Evolutionary conservation across 2,888 invertebrate species (phyloP).

Genomic region (Iselma pallidipennis): DNA sequence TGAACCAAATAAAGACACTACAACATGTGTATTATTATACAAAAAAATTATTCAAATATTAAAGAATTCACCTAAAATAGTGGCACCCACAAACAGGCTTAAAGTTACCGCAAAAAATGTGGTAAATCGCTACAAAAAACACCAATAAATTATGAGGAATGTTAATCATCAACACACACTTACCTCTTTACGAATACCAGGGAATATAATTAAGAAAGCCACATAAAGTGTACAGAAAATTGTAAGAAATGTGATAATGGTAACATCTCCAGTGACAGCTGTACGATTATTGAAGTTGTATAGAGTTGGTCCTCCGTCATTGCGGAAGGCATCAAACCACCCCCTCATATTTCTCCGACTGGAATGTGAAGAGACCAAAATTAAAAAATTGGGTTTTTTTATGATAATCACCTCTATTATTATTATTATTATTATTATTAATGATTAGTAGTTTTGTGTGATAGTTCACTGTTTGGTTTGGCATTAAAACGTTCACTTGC

Average conservation of each 20-base stretch:
- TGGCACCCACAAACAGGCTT: conserved; percentile 90
- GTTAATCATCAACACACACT: conserved; percentile 34
- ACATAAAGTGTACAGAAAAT: conserved; percentile 90
- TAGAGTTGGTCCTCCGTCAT: conserved; percentile 94
- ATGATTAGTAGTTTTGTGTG: not conserved
- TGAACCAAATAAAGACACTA: conserved; percentile 88
- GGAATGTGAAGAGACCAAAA: too few species aligned
- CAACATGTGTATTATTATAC: conserved; percentile 42
- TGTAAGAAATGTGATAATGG: conserved; percentile 81
- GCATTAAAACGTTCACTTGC: conserved; percentile 44
- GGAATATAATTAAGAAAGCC: conserved; percentile 94
- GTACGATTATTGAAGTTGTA: conserved; percentile 95
- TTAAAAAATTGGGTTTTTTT: not conserved
- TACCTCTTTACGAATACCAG: conserved; percentile 93
- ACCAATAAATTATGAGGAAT: not conserved
- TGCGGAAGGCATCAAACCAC: conserved; percentile 97
- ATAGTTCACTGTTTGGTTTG: conserved; percentile 24
- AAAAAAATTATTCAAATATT: conserved; percentile 8
- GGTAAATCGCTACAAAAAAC: conserved; percentile 78
- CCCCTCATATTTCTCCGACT: conserved; percentile 70
- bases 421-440: too few species aligned
- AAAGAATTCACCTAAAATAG: conserved; percentile 79
- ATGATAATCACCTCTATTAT: not conserved
- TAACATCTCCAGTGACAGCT: conserved; percentile 92
- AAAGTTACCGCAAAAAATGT: conserved; percentile 91